phyloP scores from a whole-genome alignment of 2,113 vertebrate genomes.

The Sinocyclocheilus maitianheensis region DNA sequence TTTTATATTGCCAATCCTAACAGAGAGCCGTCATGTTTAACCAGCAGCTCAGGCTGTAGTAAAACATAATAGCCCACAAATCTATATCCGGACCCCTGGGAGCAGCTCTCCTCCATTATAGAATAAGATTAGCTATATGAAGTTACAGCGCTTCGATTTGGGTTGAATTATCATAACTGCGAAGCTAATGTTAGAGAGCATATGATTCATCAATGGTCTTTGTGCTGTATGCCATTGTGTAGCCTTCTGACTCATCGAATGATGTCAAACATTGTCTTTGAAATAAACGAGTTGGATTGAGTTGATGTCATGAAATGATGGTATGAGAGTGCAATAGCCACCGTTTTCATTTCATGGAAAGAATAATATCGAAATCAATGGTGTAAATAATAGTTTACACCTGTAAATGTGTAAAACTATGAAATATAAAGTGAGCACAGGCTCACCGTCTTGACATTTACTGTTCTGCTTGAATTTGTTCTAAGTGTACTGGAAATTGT shows the following conservation, averaged over 20 bases:
- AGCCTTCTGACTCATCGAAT: neutral
- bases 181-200: neutral
- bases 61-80: slow-evolving; percentile 47
- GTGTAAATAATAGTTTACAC: neutral
- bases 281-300: neutral
- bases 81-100: slow-evolving; percentile 41
- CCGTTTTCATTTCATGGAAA: neutral
- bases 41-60: slow-evolving; percentile 49
- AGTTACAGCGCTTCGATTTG: slow-evolving; percentile 9
- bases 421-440: no score
- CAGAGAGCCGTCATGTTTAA: slow-evolving; percentile 58
- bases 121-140: slow-evolving; percentile 26
- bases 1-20: slow-evolving; percentile 54
- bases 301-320: neutral
- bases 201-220: neutral
- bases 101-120: slow-evolving; percentile 30
- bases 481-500: no score
- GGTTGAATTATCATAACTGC: slow-evolving; percentile 32
- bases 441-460: no score
- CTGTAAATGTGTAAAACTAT: no score
- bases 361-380: neutral
- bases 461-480: no score
- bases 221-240: neutral
- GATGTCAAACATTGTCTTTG: neutral
- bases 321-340: neutral